Evolutionary conservation across 2,797 vertebrate species (phyloP), one percentile per base, ranked within the genome.

Genomic region (Onychomys arenicola): DNA sequence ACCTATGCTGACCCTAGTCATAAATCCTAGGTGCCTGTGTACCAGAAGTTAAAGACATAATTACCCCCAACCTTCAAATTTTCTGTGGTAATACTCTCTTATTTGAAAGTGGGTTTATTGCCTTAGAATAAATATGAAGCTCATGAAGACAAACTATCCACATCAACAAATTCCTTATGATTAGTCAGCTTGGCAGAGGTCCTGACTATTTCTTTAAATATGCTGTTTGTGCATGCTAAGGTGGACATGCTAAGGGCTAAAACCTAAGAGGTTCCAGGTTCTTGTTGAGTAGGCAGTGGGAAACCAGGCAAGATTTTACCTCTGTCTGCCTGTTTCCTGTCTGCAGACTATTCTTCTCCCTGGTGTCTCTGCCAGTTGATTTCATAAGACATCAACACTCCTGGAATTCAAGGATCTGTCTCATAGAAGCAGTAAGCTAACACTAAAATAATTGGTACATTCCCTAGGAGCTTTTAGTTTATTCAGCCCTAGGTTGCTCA

Each of bases 111-210:
- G 88, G 52, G 40, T 96, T 96, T 96, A 94, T 97, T 98, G 98
- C 95, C 83, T 98, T 83, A 93, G 93, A 97, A 97, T 93, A 96
- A 97, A 97, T 94, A n/a, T 87, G 84, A 97, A 97, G 90, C 89
- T 98, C 97, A 96, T 90, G 95, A 95, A 90, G 95, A 95, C 93
- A 98, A 96, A 96, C 23, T 49, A 49, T 59, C 46, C 97, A 96
- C 93, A 96, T 98, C 94, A 98, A 98, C 94, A 97, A 97, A 96
- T 90, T 97, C 88, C 96, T 67, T 76, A 17, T 61, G 57, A 55
- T 86, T 43, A 91, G 13, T 93, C 55, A 83, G 25, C 3, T 55
- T 96, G 43, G 61, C 11, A 69, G 83, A 63, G 14, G 5, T 69
- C 80, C 75, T 89, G n/a, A 10, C 32, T 73, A 86, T 2, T 37